These are phyloP conservation scores for Monochamus alternatus DNA, from an alignment of 2,888 invertebrate species.

Conservation along the genomic window DNA sequence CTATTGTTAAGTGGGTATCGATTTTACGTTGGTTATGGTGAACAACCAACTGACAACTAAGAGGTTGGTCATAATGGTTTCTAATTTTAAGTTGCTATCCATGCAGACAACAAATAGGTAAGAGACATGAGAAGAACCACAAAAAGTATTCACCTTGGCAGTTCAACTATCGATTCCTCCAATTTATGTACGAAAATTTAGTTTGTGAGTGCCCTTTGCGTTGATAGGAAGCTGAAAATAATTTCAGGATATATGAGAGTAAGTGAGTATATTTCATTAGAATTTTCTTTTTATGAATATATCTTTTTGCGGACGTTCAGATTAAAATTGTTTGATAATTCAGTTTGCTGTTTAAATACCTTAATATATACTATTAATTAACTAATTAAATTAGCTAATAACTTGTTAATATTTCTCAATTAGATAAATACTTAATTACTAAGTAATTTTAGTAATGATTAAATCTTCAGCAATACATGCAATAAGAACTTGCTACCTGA, in stretches of 20 bases:
- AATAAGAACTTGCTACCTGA: too few relatives aligned
- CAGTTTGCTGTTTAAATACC: too few relatives aligned
- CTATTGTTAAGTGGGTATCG: neutral
- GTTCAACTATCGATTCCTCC: conserved; percentile 2
- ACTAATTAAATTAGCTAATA: too few relatives aligned
- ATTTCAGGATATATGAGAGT: neutral
- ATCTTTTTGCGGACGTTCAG: too few relatives aligned
- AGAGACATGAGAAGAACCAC: neutral
- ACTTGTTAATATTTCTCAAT: too few relatives aligned
- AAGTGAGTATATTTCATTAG: too few relatives aligned
- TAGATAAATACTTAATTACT: too few relatives aligned
- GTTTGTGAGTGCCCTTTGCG: neutral
- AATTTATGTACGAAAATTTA: neutral
- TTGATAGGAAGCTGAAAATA: neutral
- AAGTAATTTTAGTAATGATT: too few relatives aligned
- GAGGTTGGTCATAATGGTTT: neutral
- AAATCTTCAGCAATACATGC: too few relatives aligned
- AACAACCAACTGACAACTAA: neutral
- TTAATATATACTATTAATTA: too few relatives aligned
- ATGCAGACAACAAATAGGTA: neutral
- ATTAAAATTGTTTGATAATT: too few relatives aligned
- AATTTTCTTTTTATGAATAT: too few relatives aligned
- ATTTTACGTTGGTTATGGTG: neutral
- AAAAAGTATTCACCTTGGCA: conserved; percentile 3
- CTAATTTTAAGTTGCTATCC: neutral